These are phyloP conservation scores for Paradoxurus hermaphroditus DNA, from an alignment of 2,113 vertebrate genomes.

Conservation along the genomic window DNA sequence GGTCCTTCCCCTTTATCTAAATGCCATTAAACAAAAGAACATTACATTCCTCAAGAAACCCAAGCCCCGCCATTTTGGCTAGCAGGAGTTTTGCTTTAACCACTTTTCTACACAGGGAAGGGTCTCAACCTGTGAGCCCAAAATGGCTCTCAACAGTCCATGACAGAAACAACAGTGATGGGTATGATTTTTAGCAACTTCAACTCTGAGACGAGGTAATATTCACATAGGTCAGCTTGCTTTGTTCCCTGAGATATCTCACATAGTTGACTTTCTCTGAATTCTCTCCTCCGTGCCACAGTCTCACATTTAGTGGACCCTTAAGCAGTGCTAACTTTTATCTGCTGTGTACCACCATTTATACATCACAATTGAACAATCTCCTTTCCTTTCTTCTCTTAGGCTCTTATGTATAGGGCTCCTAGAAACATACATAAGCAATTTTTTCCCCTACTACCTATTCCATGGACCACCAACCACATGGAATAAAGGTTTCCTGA, in stretches of 20 bases:
- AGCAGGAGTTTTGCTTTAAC: no score
- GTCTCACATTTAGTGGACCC: not conserved
- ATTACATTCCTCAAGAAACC: no score
- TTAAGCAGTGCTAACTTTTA: not conserved
- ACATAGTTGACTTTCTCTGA: not conserved
- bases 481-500: not conserved
- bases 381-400: not conserved
- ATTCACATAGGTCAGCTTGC: not conserved
- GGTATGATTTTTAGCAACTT: not conserved
- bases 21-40: no score
- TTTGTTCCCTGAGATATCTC: not conserved
- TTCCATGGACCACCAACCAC: not conserved
- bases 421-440: not conserved
- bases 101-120: no score
- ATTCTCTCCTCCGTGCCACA: accelerated
- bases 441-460: not conserved
- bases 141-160: no score
- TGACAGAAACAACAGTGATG: not conserved
- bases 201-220: not conserved
- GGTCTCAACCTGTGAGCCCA: no score
- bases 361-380: not conserved
- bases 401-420: not conserved
- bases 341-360: not conserved
- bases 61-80: no score
- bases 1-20: no score